Evolutionary conservation across 2,113 vertebrate genomes (phyloP).

Genomic region (Dendrocopos noguchii): DNA sequence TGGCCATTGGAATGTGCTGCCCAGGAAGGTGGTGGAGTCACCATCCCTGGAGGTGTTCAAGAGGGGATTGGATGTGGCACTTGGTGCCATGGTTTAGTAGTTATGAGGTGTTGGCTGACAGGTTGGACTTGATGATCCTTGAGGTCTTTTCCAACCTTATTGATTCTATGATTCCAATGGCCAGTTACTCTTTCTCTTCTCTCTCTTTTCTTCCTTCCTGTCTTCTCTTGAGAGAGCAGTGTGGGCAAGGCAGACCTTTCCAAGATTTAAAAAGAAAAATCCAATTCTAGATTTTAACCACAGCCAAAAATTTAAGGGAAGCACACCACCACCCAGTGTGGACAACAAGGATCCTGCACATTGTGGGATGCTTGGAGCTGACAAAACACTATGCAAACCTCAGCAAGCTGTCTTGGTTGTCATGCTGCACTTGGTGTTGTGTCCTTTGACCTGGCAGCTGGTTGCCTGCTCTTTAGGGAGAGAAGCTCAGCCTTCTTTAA

Average conservation of each 20-base stretch:
- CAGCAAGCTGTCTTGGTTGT: neutral
- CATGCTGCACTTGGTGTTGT: neutral
- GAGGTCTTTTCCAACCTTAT: too few relatives aligned
- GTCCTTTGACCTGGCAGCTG: neutral
- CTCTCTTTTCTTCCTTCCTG: neutral
- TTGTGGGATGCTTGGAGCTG: neutral
- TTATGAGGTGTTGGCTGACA: too few relatives aligned
- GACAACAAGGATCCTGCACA: neutral
- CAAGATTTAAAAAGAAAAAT: neutral
- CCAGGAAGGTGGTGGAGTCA: too few relatives aligned
- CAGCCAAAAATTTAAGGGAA: neutral
- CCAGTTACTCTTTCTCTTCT: neutral
- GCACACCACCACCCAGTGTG: neutral
- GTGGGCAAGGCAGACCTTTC: neutral
- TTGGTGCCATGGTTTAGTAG: too few relatives aligned
- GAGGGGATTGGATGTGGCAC: too few relatives aligned
- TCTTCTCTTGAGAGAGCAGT: neutral
- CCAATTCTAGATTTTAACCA: neutral
- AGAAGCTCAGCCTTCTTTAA: neutral
- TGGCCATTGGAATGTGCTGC: too few relatives aligned
- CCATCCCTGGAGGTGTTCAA: too few relatives aligned
- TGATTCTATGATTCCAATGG: too few relatives aligned
- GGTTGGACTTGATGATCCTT: too few relatives aligned
- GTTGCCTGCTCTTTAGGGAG: neutral
- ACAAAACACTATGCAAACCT: neutral